Evolutionary conservation across 1,140 invertebrate genomes (phyloP).

Genomic region (Phthorimaea operculella): DNA sequence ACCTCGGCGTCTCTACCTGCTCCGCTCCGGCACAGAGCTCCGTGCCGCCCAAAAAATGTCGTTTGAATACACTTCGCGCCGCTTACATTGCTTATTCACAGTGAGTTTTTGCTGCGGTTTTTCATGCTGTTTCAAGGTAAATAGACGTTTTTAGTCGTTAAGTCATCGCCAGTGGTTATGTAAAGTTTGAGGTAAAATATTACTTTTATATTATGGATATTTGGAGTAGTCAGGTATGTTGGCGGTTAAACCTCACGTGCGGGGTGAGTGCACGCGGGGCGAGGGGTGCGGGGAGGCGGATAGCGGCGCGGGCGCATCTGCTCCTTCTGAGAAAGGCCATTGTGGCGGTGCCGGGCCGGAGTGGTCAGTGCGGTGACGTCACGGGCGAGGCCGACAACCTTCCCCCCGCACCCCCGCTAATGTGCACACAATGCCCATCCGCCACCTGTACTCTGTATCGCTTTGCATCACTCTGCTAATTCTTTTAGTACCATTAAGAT

Average conservation of each 20-base stretch:
- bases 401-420: conserved; percentile 31
- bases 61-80: conserved; percentile 41
- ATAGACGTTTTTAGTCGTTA: conserved; percentile 24
- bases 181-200: neutral
- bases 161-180: conserved; percentile 17
- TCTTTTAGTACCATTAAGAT: conserved; percentile 5
- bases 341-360: conserved; percentile 43
- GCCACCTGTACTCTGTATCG: conserved; percentile 15
- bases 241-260: conserved; percentile 17
- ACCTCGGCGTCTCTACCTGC: conserved; percentile 45
- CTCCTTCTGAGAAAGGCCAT: conserved; percentile 62
- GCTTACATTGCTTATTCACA: conserved; percentile 36
- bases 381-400: conserved; percentile 60
- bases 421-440: conserved; percentile 17
- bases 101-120: conserved; percentile 50
- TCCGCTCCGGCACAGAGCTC: conserved; percentile 20
- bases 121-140: conserved; percentile 21
- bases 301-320: conserved; percentile 55
- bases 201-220: neutral
- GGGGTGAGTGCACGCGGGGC: conserved; percentile 21
- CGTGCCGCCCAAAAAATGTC: conserved; percentile 37
- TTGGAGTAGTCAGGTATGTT: conserved; percentile 11
- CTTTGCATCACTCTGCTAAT: conserved; percentile 19
- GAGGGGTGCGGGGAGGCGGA: conserved; percentile 31
- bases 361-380: conserved; percentile 63